phyloP scores from a whole-genome alignment of 2,888 invertebrate species.

The Yponomeuta evonymella region DNA sequence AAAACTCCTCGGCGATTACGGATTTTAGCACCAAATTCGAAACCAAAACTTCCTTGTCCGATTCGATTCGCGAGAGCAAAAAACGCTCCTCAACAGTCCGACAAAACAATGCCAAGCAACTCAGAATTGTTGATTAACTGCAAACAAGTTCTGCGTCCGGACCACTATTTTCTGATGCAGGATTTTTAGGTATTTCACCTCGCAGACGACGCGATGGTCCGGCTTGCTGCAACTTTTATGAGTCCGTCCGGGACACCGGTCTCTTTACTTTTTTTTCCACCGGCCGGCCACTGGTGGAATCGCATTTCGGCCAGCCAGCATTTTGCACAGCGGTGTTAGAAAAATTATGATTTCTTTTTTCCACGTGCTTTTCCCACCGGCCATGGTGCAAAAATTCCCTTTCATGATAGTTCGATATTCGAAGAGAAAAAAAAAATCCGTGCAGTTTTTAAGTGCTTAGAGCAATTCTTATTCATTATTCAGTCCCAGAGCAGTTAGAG shows the following conservation, averaged over 20 bases:
- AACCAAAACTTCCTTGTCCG: not conserved
- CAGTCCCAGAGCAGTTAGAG: constrained; percentile 14
- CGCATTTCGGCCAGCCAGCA: constrained; percentile 50
- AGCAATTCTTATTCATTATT: constrained; percentile 18
- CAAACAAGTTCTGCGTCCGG: not conserved
- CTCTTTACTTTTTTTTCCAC: constrained; percentile 37
- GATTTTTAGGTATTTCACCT: constrained; percentile 5
- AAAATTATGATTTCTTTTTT: constrained; percentile 47
- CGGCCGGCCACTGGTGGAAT: constrained; percentile 47
- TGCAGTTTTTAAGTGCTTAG: constrained; percentile 14
- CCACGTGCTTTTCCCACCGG: constrained; percentile 21
- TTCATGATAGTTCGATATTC: not conserved
- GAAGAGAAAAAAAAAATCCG: constrained; percentile 12
- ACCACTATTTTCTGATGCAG: constrained; percentile 2
- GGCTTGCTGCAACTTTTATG: constrained; percentile 60
- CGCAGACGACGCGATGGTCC: constrained; percentile 22
- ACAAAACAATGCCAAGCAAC: not conserved
- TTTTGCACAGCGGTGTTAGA: constrained; percentile 46
- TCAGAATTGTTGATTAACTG: constrained; percentile 6
- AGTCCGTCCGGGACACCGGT: constrained; percentile 34
- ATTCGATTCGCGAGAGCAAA: not conserved
- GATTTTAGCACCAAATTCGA: not conserved
- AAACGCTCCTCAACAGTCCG: not conserved
- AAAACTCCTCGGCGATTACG: not conserved
- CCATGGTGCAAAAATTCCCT: constrained; percentile 2